Evolutionary conservation across 2,113 vertebrate genomes (phyloP), one percentile per base, ranked within the genome.

Genomic region (Dipodomys stephensi): DNA sequence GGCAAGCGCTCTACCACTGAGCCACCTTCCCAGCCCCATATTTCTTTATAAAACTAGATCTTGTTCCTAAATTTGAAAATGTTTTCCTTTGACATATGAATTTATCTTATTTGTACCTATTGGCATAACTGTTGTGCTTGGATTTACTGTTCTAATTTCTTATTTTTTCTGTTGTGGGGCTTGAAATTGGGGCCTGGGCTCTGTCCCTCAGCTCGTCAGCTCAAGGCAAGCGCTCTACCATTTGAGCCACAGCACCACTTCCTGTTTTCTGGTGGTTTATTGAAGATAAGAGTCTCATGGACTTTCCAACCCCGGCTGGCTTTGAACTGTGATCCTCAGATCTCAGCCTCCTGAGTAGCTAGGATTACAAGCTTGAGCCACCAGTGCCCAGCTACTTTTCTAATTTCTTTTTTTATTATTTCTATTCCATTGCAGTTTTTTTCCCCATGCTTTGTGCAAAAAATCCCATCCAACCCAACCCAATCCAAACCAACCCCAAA

Each of bases 381-480:
- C 39, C 39, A 39, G 39, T 39, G 4, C 39, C 39, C 39, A 39
- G 39, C 39, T 39, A 39, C 23, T 35, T 57, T 62, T 92, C 67
- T 90, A 69, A 80, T 49, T 44, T 83, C 80, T 64, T 76, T 92
- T 92, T 76, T 81, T 72, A 76, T 57, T 80, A 78, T 74, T 92
- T 68, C 23, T 28, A 78, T 64, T 74, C 60, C 39, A 88, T 72
- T 39, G 28, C 60, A 27, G 30, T 4, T 49, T 60, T 89, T 80
- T 94, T 85, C 91, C 49, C n/a, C 57, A 57, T 57, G 53, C 12
- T 57, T 49, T 57, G 53, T 4, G 10, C 12, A 57, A 13, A 57
- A 57, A 39, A 39, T 39, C 39, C 53, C 18, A 57, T 11, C 49
- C 8, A 53, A 80, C 23, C 28, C 10, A 62, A 39, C 46, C 22